phyloP scores from a whole-genome alignment of 2,797 vertebrate genomes.

The Megaceryle alcyon region DNA sequence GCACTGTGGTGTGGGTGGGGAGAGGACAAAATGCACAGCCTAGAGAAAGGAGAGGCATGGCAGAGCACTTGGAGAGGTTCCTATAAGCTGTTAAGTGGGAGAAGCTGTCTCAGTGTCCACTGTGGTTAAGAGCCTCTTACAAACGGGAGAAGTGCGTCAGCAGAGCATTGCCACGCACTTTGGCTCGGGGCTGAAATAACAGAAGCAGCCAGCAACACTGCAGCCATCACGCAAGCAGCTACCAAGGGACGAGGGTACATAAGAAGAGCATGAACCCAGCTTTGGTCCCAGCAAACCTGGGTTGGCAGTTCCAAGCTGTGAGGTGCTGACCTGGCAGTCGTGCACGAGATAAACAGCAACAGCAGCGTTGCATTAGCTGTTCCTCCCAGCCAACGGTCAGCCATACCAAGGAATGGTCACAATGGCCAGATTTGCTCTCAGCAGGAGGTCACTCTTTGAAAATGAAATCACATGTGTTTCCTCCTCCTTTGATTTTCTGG shows the following conservation, averaged over 20 bases:
- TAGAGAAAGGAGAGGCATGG: not conserved
- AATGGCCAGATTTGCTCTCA: not conserved
- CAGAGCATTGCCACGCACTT: not conserved
- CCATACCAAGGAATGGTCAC: not conserved
- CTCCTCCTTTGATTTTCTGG: rapidly evolving
- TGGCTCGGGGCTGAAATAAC: not conserved
- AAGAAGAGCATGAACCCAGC: not conserved
- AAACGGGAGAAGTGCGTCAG: not conserved
- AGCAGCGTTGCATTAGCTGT: rapidly evolving
- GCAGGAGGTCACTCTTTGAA: not conserved
- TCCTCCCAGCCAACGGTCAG: not conserved
- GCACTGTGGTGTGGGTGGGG: not conserved
- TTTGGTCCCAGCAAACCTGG: no score
- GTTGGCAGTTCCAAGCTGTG: not conserved
- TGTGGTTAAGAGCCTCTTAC: not conserved
- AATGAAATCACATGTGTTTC: rapidly evolving
- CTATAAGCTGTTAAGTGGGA: not conserved
- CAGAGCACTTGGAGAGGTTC: not conserved
- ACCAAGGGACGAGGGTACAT: not conserved
- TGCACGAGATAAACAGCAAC: rapidly evolving
- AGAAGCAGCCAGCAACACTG: rapidly evolving
- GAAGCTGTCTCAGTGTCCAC: not conserved
- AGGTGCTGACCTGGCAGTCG: rapidly evolving
- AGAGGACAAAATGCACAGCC: not conserved
- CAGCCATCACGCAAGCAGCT: rapidly evolving